A percentile compares a stretch with the other conserved stretches of the same genome.
phyloP scores from a whole-genome alignment of 2,113 vertebrate genomes.

The Catharus minimus region DNA sequence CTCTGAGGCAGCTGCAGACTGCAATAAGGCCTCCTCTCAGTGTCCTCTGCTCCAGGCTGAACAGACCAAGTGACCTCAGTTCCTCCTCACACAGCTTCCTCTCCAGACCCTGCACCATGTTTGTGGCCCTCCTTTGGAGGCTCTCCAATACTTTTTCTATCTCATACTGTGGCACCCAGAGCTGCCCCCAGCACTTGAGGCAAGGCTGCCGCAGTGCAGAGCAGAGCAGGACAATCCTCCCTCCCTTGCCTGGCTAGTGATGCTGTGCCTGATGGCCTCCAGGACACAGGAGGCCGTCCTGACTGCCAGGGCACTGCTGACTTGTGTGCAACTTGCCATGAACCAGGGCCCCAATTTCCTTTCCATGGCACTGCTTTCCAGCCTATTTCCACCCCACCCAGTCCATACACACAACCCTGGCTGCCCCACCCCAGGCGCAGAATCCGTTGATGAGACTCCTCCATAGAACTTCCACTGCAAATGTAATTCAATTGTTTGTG shows the following conservation, averaged over 20 bases:
- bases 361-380: neutral
- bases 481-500: accelerated
- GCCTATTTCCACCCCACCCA: neutral
- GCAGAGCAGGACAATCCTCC: neutral
- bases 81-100: accelerated
- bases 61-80: neutral
- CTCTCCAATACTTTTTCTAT: neutral
- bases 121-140: neutral
- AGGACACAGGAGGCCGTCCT: accelerated
- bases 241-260: accelerated
- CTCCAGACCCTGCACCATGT: neutral
- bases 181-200: neutral
- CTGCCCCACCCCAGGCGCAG: neutral
- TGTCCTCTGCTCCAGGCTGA: neutral
- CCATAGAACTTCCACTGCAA: neutral
- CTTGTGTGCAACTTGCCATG: accelerated
- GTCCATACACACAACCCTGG: neutral
- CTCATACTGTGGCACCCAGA: accelerated
- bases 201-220: accelerated
- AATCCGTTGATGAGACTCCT: neutral
- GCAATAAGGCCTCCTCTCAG: neutral
- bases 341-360: accelerated
- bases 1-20: neutral
- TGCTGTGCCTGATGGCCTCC: neutral
- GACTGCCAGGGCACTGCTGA: neutral